phyloP scores from a whole-genome alignment of 2,797 vertebrate genomes.

The Hypotaenidia okinawae region DNA sequence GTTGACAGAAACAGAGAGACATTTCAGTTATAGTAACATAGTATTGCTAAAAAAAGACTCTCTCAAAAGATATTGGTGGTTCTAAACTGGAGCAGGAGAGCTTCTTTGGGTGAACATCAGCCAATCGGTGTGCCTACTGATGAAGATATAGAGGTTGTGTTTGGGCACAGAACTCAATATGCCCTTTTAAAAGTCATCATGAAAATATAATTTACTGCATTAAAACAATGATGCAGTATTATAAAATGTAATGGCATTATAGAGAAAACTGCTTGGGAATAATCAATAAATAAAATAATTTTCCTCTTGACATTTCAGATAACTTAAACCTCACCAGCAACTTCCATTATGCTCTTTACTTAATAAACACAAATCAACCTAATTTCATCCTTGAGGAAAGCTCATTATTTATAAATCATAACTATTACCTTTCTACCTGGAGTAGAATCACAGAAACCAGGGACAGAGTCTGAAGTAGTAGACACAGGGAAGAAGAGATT shows the following conservation, averaged over 20 bases:
- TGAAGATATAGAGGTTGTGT: neutral
- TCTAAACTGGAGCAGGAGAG: neutral
- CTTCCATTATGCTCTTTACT: neutral
- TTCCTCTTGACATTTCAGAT: neutral
- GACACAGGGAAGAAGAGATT: constrained; percentile 86
- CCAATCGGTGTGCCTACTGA: neutral
- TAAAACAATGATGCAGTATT: neutral
- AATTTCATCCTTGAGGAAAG: neutral
- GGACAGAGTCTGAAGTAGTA: constrained; percentile 78
- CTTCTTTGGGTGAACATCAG: neutral
- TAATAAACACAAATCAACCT: neutral
- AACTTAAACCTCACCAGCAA: neutral
- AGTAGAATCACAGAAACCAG: constrained; percentile 79
- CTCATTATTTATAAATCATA: neutral
- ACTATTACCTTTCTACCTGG: constrained; percentile 85
- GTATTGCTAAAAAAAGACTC: neutral
- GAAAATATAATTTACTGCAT: neutral
- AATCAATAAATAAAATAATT: neutral
- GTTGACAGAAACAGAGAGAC: neutral
- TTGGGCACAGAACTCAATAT: neutral
- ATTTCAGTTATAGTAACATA: neutral
- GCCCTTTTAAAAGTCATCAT: neutral
- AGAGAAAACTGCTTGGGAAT: neutral
- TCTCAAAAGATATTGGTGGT: neutral
- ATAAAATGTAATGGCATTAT: neutral